phyloP scores from a whole-genome alignment of 2,888 invertebrate species.

The Phortica magna region DNA sequence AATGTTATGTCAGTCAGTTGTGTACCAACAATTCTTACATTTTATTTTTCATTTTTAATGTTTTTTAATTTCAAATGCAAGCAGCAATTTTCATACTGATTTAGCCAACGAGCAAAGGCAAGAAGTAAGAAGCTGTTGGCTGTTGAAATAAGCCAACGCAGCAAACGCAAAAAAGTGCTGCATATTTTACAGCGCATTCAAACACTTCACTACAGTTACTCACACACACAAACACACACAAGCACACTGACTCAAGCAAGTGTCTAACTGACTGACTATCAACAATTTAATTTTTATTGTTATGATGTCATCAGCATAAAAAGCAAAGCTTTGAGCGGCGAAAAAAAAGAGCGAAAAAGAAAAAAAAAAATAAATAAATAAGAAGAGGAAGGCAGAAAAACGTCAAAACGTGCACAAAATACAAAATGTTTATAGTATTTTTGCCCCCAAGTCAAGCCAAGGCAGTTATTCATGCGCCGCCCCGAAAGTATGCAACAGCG shows the following conservation, averaged over 20 bases:
- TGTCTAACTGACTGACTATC: conserved; percentile 42
- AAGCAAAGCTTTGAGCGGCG: conserved; percentile 24
- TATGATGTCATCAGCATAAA: conserved; percentile 59
- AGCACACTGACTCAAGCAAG: background rate
- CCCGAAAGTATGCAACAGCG: conserved; percentile 11
- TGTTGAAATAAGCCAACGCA: background rate
- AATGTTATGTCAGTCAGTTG: conserved; percentile 45
- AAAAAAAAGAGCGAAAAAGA: too few relatives aligned
- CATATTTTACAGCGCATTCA: conserved; percentile 45
- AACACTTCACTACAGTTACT: conserved; percentile 35
- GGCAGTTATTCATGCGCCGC: background rate
- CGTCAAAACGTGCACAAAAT: conserved; percentile 50
- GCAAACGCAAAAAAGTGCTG: background rate
- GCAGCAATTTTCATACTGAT: background rate
- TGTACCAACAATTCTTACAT: background rate
- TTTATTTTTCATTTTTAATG: background rate
- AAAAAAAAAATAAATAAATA: too few relatives aligned
- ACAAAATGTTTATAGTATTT: conserved; percentile 40
- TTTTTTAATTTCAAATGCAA: conserved; percentile 2
- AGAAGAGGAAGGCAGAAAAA: background rate
- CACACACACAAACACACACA: conserved; percentile 19
- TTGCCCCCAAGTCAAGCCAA: background rate
- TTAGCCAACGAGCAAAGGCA: background rate
- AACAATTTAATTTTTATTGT: conserved; percentile 58
- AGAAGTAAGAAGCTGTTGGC: background rate